Base-by-base conservation (phyloP, 1,140 invertebrate genomes). In the Zophobas morio region DNA sequence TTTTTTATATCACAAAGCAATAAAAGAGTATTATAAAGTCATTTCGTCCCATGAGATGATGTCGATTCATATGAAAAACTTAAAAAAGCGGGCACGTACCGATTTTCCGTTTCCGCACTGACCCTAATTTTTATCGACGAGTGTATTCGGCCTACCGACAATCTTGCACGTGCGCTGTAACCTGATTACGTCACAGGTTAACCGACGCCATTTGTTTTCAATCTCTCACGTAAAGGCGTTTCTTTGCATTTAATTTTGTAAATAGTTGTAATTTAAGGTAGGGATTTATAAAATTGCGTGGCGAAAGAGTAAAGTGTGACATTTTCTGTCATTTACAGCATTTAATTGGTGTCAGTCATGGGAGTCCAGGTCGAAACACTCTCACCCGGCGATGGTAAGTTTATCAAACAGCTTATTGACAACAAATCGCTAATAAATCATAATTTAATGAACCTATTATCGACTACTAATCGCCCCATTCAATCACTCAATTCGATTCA, bases 351-450 rank as follows among this genome's bases (percentile, higher is more conserved):
- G 53, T 66, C n/a, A 70, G 49, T 34, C 54, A 95, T 95, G 94
- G 94, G 94, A 84, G 94, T 95, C 79, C 89, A 92, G 86, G 91
- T 95, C 49, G 90, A 94, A 87, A 90, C 91, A 82, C 88, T 94
- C 84, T 88, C 89, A 76, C 89, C 89, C 75, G 94, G 94, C 80
- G 93, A 95, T 84, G 93, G 93, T 94, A 90, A 92, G 90, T 89
- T 39, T 49, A 79, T 76, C 34, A 40, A 54, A 35, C 33, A 36
- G 6, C n/a, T 8, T 46, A 37, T 6, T n/a, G 70, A 3, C 8
- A 37, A 1, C 35, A 60, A 32, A 40, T 73, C 6, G 36, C 5
- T 37, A 1, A 39, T 70, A 70, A 60, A 75, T 78, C 35, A 77
- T 70, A 73, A n/a, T 34, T 70, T 79, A 77, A 66, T 34, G 37